Percentiles rank a stretch among this genome's conserved stretches.
These are phyloP conservation scores for Echinops telfairi DNA, from an alignment of 2,113 vertebrate genomes.

Conservation along the genomic window DNA sequence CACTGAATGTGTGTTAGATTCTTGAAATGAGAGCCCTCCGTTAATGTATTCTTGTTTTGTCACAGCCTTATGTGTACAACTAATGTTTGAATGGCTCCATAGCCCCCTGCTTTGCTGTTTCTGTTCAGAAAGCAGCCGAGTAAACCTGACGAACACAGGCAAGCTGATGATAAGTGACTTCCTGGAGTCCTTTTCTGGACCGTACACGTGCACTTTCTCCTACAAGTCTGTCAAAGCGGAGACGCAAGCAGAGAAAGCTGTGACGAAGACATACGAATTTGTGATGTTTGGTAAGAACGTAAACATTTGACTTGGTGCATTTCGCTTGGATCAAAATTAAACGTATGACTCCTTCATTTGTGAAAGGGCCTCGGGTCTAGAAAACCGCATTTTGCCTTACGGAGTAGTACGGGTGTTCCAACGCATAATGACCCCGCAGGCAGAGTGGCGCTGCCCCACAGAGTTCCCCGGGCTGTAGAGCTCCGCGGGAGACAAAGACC, in stretches of 20 bases:
- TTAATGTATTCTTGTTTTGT: constrained; percentile 40
- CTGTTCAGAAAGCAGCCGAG: constrained; percentile 76
- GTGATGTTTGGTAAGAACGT: constrained; percentile 86
- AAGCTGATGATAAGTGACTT: constrained; percentile 85
- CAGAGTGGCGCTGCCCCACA: no score
- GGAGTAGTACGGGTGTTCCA: background rate
- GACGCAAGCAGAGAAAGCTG: constrained; percentile 77
- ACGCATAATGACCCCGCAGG: no score
- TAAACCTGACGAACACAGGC: constrained; percentile 84
- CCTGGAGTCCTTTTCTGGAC: constrained; percentile 85
- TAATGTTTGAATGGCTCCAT: constrained; percentile 66
- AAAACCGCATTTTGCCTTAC: background rate
- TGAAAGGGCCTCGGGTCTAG: constrained; percentile 8
- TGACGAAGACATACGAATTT: constrained; percentile 83
- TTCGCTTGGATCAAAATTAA: constrained; percentile 32
- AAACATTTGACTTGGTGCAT: background rate
- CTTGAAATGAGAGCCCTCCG: constrained; percentile 1
- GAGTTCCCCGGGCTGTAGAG: no score
- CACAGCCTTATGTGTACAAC: constrained; percentile 43
- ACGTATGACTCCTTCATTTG: constrained; percentile 45
- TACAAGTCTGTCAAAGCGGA: constrained; percentile 82
- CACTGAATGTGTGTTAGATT: constrained; percentile 48
- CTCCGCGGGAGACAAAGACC: no score
- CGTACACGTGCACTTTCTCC: constrained; percentile 86
- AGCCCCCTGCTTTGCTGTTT: constrained; percentile 76